phyloP scores from a whole-genome alignment of 2,113 vertebrate species.

The Sapajus apella region DNA sequence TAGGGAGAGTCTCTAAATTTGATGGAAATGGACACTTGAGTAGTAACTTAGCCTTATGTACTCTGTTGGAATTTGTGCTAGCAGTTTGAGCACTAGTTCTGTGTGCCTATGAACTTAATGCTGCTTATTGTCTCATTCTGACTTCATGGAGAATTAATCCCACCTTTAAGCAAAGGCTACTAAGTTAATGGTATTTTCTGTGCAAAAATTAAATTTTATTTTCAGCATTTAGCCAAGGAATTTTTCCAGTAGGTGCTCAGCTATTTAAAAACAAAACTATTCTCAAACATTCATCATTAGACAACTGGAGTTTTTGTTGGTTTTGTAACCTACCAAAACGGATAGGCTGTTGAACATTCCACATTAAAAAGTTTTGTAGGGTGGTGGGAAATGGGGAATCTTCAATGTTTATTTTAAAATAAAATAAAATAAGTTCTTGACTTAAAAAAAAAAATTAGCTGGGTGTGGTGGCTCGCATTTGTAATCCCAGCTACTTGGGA shows the following conservation, averaged over 20 bases:
- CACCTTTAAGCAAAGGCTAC: constrained; percentile 66
- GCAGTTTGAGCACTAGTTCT: constrained; percentile 70
- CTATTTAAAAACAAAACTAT: constrained; percentile 62
- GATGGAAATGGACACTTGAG: constrained; percentile 45
- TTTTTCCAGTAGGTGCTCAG: constrained; percentile 69
- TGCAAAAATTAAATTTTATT: constrained; percentile 63
- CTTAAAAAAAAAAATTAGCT: neutral
- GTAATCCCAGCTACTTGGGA: too few species aligned
- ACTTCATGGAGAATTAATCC: constrained; percentile 53
- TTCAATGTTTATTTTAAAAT: constrained; percentile 76
- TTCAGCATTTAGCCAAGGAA: constrained; percentile 71
- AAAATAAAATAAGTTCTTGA: constrained; percentile 71
- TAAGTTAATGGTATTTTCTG: constrained; percentile 65
- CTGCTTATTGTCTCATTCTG: constrained; percentile 56
- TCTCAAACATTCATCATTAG: constrained; percentile 70
- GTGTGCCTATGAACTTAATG: constrained; percentile 76
- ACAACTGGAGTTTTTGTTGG: constrained; percentile 67
- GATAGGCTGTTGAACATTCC: constrained; percentile 78
- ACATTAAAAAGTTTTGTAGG: constrained; percentile 73
- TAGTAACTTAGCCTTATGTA: constrained; percentile 42
- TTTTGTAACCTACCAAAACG: constrained; percentile 69
- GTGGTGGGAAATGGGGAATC: constrained; percentile 60
- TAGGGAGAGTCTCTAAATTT: constrained; percentile 51
- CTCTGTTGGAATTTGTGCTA: constrained; percentile 65
- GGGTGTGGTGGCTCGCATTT: too few species aligned